These are phyloP conservation scores for Pandemis corylana DNA, from an alignment of 2,888 invertebrate genomes.

Conservation along the genomic window DNA sequence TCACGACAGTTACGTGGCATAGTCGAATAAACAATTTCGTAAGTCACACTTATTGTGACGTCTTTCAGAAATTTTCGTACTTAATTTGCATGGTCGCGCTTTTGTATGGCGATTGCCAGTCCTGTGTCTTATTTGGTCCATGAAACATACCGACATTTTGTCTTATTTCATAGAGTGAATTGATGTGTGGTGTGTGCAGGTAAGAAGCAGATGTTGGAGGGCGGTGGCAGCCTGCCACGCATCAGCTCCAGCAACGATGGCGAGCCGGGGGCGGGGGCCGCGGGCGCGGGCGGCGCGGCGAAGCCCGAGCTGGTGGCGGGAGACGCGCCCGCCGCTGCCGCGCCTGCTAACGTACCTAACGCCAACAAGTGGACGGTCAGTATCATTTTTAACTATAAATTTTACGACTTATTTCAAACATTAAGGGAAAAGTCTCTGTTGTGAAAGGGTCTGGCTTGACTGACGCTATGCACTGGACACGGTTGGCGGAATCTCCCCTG, in stretches of 20 bases:
- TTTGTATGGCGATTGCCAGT: too few species aligned
- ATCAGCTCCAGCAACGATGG: slow-evolving; percentile 81
- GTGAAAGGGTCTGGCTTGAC: too few species aligned
- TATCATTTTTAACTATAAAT: neutral
- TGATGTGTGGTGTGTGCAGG: slow-evolving; percentile 61
- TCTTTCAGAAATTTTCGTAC: too few species aligned
- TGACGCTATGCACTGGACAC: too few species aligned
- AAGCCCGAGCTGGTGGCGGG: slow-evolving; percentile 48
- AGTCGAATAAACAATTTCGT: too few species aligned
- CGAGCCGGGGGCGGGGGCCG: slow-evolving; percentile 51
- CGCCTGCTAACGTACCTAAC: slow-evolving; percentile 60
- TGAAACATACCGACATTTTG: neutral
- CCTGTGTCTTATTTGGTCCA: too few species aligned
- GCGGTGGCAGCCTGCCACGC: slow-evolving; percentile 57
- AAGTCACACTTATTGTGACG: too few species aligned
- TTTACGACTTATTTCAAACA: neutral
- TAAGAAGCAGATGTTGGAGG: slow-evolving; percentile 80
- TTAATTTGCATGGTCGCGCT: too few species aligned
- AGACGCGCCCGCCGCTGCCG: slow-evolving; percentile 42
- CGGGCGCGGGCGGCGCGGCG: slow-evolving; percentile 43
- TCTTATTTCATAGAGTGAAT: neutral
- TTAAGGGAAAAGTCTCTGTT: too few species aligned
- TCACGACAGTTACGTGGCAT: too few species aligned
- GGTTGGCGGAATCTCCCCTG: too few species aligned
- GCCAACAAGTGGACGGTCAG: slow-evolving; percentile 75